Evolutionary conservation across 1,140 invertebrate genomes (phyloP), one percentile per base, ranked within the genome.

Genomic region (Drosophila gunungcola): DNA sequence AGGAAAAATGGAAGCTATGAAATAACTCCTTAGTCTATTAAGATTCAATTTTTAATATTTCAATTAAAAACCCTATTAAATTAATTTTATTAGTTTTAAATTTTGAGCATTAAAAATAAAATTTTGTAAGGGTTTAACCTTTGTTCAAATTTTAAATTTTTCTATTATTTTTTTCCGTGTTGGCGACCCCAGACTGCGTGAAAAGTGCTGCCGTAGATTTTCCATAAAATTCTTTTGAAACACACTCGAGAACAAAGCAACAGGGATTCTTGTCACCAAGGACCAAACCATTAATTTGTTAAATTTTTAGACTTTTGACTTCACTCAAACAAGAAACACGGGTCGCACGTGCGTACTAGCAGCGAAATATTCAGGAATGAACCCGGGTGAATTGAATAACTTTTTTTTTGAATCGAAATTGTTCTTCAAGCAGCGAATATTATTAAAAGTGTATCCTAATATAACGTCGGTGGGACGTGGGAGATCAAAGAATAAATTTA

Each of bases 221-320:
- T 5, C 61, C 64, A 38, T 65, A 32, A 65, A 65, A 38, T 38
- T 36, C 64, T 45, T 38, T 65, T n/a, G 38, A 57, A 38, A 16
- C 41, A n/a, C 36, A 48, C 45, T 67, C 16, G 39, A 70, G 49
- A 54, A 58, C 49, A 74, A 80, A 65, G 42, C 36, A 46, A 56
- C 57, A 32, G 72, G 38, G 53, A 25, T 25, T 46, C 68, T 58
- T 38, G 65, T 72, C 64, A 62, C 58, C 29, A 46, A 38, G 42
- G 58, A 45, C 58, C 38, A 43, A 79, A 57, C 65, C 69, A 81
- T 77, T 81, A 72, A 81, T 67, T 77, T 81, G 45, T 49, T 43
- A 81, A 62, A 53, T 77, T 80, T 55, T 60, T 65, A 77, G 56
- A 62, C 78, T 52, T 65, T 72, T 81, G 72, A 74, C 58, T 74